A percentile compares a stretch with the other conserved stretches of the same genome.
phyloP scores from a whole-genome alignment of 2,888 invertebrate species.

The Pinctada fucata region DNA sequence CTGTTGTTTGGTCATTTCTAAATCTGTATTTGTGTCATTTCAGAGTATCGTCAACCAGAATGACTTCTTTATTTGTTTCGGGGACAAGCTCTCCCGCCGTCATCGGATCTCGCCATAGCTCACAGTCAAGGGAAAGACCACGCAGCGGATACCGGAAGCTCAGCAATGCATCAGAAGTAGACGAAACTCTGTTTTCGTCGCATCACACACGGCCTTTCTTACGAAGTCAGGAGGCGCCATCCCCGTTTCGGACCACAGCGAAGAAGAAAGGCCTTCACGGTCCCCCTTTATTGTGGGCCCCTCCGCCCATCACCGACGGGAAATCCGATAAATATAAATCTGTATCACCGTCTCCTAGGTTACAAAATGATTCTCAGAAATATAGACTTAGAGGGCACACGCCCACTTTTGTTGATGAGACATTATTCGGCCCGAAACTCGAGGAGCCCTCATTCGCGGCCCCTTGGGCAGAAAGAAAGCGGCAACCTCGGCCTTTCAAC shows the following conservation, averaged over 20 bases:
- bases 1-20: too few species aligned
- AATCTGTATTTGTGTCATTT: too few species aligned
- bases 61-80: too few species aligned
- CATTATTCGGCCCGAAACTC: slow-evolving; percentile 63
- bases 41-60: too few species aligned
- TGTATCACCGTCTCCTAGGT: background rate
- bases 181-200: slow-evolving; percentile 64
- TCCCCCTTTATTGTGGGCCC: slow-evolving; percentile 64
- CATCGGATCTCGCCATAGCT: slow-evolving; percentile 13
- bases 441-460: slow-evolving; percentile 67
- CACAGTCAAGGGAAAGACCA: slow-evolving; percentile 13
- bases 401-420: slow-evolving; percentile 68
- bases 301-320: slow-evolving; percentile 15
- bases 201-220: slow-evolving; percentile 33
- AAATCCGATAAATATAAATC: slow-evolving; percentile 28
- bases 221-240: slow-evolving; percentile 11
- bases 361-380: slow-evolving; percentile 39
- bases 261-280: slow-evolving; percentile 36
- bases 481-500: slow-evolving; percentile 26
- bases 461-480: slow-evolving; percentile 68
- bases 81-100: slow-evolving; percentile 41
- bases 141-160: slow-evolving; percentile 58
- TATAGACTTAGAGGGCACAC: slow-evolving; percentile 61
- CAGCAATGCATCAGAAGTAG: slow-evolving; percentile 56
- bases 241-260: background rate